A percentile compares a stretch with the other conserved stretches of the same genome.
phyloP scores from a whole-genome alignment of 2,113 vertebrate species.

The Hippocampus barbouri region DNA sequence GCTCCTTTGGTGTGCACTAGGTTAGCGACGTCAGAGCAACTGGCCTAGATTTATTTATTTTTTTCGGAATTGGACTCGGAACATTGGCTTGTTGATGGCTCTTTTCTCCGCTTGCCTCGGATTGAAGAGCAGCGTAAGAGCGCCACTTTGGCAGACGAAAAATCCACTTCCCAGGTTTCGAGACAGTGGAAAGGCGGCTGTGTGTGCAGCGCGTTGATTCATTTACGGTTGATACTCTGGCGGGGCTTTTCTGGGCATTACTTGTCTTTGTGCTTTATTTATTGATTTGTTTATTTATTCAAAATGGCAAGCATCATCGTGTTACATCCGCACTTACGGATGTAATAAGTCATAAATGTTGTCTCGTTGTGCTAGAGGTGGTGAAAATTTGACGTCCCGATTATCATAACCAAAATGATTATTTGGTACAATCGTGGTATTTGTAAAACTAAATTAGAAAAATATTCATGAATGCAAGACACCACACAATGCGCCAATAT shows the following conservation, averaged over 20 bases:
- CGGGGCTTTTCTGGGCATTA: not conserved
- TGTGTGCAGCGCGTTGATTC: not conserved
- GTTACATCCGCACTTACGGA: not conserved
- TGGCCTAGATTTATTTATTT: slow-evolving; percentile 55
- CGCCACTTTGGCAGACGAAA: slow-evolving; percentile 35
- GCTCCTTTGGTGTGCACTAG: slow-evolving; percentile 22
- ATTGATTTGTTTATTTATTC: not conserved
- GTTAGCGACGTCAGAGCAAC: slow-evolving; percentile 34
- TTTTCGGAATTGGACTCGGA: slow-evolving; percentile 49
- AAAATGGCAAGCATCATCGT: not conserved
- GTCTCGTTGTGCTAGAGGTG: not conserved
- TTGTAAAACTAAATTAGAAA: no score
- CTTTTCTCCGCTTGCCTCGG: slow-evolving; percentile 39
- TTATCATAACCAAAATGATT: not conserved
- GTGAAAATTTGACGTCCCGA: no score
- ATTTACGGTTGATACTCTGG: not conserved
- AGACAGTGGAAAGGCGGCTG: slow-evolving; percentile 11
- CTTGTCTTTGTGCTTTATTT: not conserved
- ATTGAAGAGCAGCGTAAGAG: slow-evolving; percentile 40
- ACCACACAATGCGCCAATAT: no score
- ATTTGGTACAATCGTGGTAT: no score
- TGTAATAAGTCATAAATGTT: not conserved
- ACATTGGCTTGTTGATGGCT: slow-evolving; percentile 61
- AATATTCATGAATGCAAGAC: no score
- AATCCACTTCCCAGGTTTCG: slow-evolving; percentile 8